Evolutionary conservation across 2,113 vertebrate genomes (phyloP), one percentile per base, ranked within the genome.

Genomic region (Probosciger aterrimus): DNA sequence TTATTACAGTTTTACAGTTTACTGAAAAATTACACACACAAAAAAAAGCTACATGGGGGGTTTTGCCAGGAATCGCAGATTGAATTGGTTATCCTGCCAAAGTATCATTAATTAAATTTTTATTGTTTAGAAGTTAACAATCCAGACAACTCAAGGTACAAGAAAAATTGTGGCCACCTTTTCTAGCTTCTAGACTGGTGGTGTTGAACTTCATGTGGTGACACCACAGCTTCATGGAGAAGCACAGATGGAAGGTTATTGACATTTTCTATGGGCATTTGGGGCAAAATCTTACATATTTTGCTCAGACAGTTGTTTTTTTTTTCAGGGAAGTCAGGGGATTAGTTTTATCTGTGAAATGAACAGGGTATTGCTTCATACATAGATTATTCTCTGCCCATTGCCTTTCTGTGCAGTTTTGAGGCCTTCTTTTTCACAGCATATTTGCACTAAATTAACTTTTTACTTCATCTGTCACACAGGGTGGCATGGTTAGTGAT

Each of bases 141-240:
- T 74, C 13, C 60, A 95, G 52, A 57, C 46, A 87, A 70, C 33
- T 77, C 18, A 63, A 69, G n/a, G 63, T 82, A 83, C 89, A 31
- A 77, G 17, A 82, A 89, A 93, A 80, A 14, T 35, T 60, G 41
- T 19, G 41, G 33, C 87, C 39, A 50, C 49, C 10, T 85, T 93
- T 84, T 75, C 59, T 84, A 52, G 19, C 81, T 71, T 50, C 43
- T n/a, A 44, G 64, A n/a, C 39, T 55, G 39, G 67, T 37, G 68
- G 43, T 97, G 69, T 97, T 97, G 97, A 97, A 97, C 98, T 98
- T 98, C 97, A 96, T 57, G 9, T 94, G 41, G 18, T 96, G 95
- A 92, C 95, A 96, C 62, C 86, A 92, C 95, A 97, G 95, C 96
- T 97, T 59, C 95, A 87, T 68, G 97, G 81, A 89, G 65, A 44